Base-by-base conservation (phyloP, 2,797 vertebrate genomes). In the Epinephelus malabaricus region DNA sequence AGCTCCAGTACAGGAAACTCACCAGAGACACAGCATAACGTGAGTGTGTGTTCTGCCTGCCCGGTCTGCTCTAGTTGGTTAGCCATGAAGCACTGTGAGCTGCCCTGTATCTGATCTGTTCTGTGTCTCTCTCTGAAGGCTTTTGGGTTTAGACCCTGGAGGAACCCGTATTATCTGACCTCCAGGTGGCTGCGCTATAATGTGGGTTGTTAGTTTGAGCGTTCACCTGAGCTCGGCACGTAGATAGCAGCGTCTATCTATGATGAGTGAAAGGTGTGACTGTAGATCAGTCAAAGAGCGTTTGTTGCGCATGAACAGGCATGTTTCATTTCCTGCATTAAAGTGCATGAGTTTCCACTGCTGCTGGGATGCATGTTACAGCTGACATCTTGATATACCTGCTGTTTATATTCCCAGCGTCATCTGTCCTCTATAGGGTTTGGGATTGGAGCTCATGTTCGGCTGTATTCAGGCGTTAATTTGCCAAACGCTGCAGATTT, bases 91-190 rank as follows among this genome's bases (percentile, higher is more conserved):
- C 25, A 0, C 47, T 58, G 12, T 63, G 56, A 76, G 34, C 56
- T 23, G 11, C 25, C 12, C 7, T 11, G 8, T 63, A 6, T 83
- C 82, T 90, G 53, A 25, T 25, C 25, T 79, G 23, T 67, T 88
- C 74, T 91, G 69, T 89, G 47, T 94, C 49, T 90, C 55, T 86
- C 65, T 83, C 72, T 82, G 0, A 95, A 95, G 94, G 91, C 88
- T 49, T 82, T 88, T 84, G 89, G 84, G 76, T 91, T 91, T 83
- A 90, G 86, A 70, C 55, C 85, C 81, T 91, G 92, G 89, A 94
- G 93, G 81, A 93, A 85, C 64, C 91, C 89, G 1, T 95, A 94
- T 90, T 92, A 94, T 91, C 92, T 93, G 92, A 95, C 92, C 79
- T 94, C 94, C 9, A 92, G 86, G 84, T 94, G 92, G 91, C 92